These are phyloP conservation scores for Hypocryptadius cinnamomeus DNA, from an alignment of 2,113 vertebrate species.

Conservation along the genomic window DNA sequence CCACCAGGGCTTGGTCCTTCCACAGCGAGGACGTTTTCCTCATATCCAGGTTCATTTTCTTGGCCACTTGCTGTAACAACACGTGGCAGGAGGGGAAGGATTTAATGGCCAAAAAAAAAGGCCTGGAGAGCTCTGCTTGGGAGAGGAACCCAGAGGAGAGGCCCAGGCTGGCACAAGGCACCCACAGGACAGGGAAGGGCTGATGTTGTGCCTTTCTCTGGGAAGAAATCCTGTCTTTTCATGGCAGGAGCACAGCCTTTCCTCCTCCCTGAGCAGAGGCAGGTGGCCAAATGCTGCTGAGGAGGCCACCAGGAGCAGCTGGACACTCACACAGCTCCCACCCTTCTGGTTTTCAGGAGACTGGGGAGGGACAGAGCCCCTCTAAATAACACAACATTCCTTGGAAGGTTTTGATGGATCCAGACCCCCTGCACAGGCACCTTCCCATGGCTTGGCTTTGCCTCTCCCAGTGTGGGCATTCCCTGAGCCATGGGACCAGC, in stretches of 20 bases:
- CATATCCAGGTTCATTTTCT: slow-evolving; percentile 90
- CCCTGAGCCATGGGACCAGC: not conserved
- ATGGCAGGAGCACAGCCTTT: not conserved
- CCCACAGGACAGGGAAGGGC: not conserved
- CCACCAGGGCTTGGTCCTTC: slow-evolving; percentile 96
- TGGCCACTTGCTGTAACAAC: slow-evolving; percentile 84
- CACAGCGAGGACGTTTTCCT: slow-evolving; percentile 93
- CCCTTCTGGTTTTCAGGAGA: not conserved
- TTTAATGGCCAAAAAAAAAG: not conserved
- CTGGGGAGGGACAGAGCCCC: not conserved
- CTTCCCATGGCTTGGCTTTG: not conserved
- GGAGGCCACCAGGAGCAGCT: not conserved
- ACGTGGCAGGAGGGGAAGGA: not conserved
- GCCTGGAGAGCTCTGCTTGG: not conserved
- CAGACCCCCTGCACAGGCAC: not conserved
- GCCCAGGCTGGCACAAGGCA: not conserved
- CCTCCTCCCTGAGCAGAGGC: not conserved
- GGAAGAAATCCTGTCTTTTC: not conserved
- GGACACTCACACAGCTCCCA: not conserved
- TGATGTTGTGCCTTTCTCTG: not conserved
- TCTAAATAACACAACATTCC: not conserved
- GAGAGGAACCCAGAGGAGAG: not conserved
- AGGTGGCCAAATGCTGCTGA: not conserved
- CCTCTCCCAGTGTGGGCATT: not conserved
- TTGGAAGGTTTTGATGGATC: not conserved